Evolutionary conservation across 1,140 invertebrate genomes (phyloP).

Genomic region (Epicauta chinensis): DNA sequence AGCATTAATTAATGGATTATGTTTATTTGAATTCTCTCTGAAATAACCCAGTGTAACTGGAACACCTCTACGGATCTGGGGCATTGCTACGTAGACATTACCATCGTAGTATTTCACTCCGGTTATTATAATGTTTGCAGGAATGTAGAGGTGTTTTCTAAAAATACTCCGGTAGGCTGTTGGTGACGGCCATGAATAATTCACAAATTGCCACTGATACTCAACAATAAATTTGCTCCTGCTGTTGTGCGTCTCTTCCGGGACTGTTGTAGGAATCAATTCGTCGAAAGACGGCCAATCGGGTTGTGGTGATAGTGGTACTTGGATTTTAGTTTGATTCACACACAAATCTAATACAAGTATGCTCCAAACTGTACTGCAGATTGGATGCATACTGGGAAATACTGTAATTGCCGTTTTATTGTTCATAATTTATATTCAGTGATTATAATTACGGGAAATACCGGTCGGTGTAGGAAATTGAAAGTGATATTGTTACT

Average conservation of each 20-base stretch:
- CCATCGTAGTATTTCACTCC: conserved; percentile 42
- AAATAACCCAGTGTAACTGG: conserved; percentile 40
- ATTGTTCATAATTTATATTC: too few relatives aligned
- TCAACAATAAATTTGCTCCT: conserved; percentile 15
- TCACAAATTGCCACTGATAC: conserved; percentile 39
- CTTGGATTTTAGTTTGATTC: not conserved
- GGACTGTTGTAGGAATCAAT: too few relatives aligned
- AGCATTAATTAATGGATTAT: conserved; percentile 51
- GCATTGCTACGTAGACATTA: conserved; percentile 42
- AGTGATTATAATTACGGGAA: too few relatives aligned
- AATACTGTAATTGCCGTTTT: too few relatives aligned
- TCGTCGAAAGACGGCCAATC: too few relatives aligned
- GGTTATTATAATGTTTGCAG: conserved; percentile 42
- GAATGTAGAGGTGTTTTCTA: conserved; percentile 27
- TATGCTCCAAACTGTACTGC: too few relatives aligned
- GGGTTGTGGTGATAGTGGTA: too few relatives aligned
- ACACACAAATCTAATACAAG: too few relatives aligned
- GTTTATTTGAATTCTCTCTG: conserved; percentile 1
- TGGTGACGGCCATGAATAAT: conserved; percentile 39
- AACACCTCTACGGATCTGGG: conserved; percentile 41
- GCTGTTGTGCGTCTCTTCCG: too few relatives aligned
- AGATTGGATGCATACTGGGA: too few relatives aligned
- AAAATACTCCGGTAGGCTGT: conserved; percentile 28
- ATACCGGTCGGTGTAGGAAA: too few relatives aligned
- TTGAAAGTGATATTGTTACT: too few relatives aligned